Percentiles rank a stretch among this genome's conserved stretches.
These are phyloP conservation scores for Emys orbicularis DNA, from an alignment of 2,797 vertebrate species.

Conservation along the genomic window DNA sequence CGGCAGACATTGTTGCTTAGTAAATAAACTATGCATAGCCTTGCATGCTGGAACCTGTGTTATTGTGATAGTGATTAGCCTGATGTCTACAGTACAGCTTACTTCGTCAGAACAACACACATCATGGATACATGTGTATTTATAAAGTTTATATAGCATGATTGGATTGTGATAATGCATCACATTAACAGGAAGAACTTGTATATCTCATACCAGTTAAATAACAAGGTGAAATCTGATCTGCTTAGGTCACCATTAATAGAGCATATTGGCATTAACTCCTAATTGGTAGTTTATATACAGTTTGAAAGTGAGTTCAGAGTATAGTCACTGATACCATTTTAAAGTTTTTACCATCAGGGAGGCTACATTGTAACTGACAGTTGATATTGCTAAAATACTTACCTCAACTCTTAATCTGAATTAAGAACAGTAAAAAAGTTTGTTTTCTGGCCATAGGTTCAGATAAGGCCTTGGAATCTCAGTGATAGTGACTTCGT, in stretches of 20 bases:
- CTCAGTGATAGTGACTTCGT: constrained; percentile 99
- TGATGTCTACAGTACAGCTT: background rate
- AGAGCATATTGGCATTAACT: background rate
- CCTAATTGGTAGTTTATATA: constrained; percentile 30
- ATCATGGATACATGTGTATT: background rate
- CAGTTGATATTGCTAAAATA: constrained; percentile 18
- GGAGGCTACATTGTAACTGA: constrained; percentile 25
- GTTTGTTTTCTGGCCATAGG: constrained; percentile 81
- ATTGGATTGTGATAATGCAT: constrained; percentile 35
- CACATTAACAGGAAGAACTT: background rate
- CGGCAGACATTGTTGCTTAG: background rate
- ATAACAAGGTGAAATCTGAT: constrained; percentile 53
- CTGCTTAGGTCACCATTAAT: background rate
- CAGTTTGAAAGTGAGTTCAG: background rate
- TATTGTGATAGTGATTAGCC: constrained; percentile 50
- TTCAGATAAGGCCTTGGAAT: constrained; percentile 99
- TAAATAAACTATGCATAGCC: background rate
- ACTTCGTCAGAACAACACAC: background rate
- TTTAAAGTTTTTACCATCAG: constrained; percentile 5
- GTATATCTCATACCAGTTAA: constrained; percentile 21
- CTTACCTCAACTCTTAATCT: background rate
- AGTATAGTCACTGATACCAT: background rate
- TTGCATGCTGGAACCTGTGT: background rate
- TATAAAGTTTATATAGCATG: background rate
- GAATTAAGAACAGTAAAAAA: constrained; percentile 61